Evolutionary conservation across 2,888 invertebrate species (phyloP), one percentile per base, ranked within the genome.

Genomic region (Malachius bipustulatus): DNA sequence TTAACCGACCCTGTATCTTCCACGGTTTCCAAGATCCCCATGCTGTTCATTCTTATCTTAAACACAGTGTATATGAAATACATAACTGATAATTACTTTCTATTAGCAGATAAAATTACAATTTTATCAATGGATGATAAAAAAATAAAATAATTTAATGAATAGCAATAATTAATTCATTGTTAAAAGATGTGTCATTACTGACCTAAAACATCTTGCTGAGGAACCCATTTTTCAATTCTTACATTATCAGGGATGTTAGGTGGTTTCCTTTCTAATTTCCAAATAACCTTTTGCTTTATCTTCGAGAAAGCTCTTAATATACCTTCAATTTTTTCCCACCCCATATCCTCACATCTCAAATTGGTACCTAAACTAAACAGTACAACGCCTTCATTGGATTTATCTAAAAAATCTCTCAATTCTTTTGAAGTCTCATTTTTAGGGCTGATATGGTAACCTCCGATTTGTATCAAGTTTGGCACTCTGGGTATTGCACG

Each of bases 281-380:
- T 69, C 41, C 67, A 51, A 3, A 69, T 44, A 14, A 69, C 57
- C 16, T 48, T 51, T 27, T 55, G 11, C 8, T 74, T 71, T 0
- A 77, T 45, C 38, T 60, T 63, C 2, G 64, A 58, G 33, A 77
- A 69, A 4, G 66, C 67, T 36, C 69, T 67, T 9, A 69, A 55
- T 14, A 77, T 65, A 2, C 60, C 66, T 13, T 63, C 51, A 14
- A 63, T 56, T 40, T 65, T 68, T 2, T 67, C 63, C 0, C 51
- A 45, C 0, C 69, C 64, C 31, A 77, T 49, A 42, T 73, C 64
- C 8, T 64, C 57, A 39, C 67, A 68, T 31, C 64, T 59, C 0
- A 71, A 60, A 39, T 70, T 67, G 1, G 73, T 68, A 2, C 73
- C 74, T 43, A 74, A 65, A 43, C 66, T 70, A 40, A 71, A 62